Percentiles rank a stretch among this genome's conserved stretches.
These are phyloP conservation scores for Meteorus colon DNA, from an alignment of 2,888 invertebrate genomes.

Conservation along the genomic window DNA sequence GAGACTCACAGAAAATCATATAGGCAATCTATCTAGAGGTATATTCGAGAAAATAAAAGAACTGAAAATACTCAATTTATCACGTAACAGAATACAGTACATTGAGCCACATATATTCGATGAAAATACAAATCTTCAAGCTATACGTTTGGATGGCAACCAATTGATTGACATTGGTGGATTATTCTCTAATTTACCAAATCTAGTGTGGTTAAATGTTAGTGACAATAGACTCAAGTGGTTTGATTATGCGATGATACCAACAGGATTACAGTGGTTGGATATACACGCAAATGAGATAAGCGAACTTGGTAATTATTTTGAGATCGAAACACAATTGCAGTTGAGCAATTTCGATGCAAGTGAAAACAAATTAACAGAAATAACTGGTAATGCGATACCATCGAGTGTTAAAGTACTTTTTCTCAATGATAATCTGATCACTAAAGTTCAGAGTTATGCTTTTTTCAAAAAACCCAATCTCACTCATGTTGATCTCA, in stretches of 20 bases:
- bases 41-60: slow-evolving; percentile 86
- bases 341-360: slow-evolving; percentile 88
- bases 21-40: slow-evolving; percentile 85
- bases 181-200: slow-evolving; percentile 86
- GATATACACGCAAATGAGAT: slow-evolving; percentile 91
- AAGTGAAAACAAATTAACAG: slow-evolving; percentile 86
- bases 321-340: slow-evolving; percentile 86
- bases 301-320: slow-evolving; percentile 87
- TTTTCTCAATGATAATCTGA: slow-evolving; percentile 86
- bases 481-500: slow-evolving; percentile 86
- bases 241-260: slow-evolving; percentile 91
- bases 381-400: slow-evolving; percentile 87
- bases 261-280: slow-evolving; percentile 87
- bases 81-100: slow-evolving; percentile 86
- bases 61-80: slow-evolving; percentile 87
- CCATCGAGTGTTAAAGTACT: slow-evolving; percentile 88
- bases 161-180: slow-evolving; percentile 85
- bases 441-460: slow-evolving; percentile 88
- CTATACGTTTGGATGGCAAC: slow-evolving; percentile 88
- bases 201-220: slow-evolving; percentile 89
- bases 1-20: slow-evolving; percentile 89
- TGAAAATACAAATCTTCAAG: slow-evolving; percentile 84
- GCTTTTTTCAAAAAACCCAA: slow-evolving; percentile 92
- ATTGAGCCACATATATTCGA: slow-evolving; percentile 87
- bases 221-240: slow-evolving; percentile 88